A percentile compares a stretch with the other conserved stretches of the same genome.
Evolutionary conservation across 2,113 vertebrate genomes (phyloP).

Genomic region (Hepsetus odoe): DNA sequence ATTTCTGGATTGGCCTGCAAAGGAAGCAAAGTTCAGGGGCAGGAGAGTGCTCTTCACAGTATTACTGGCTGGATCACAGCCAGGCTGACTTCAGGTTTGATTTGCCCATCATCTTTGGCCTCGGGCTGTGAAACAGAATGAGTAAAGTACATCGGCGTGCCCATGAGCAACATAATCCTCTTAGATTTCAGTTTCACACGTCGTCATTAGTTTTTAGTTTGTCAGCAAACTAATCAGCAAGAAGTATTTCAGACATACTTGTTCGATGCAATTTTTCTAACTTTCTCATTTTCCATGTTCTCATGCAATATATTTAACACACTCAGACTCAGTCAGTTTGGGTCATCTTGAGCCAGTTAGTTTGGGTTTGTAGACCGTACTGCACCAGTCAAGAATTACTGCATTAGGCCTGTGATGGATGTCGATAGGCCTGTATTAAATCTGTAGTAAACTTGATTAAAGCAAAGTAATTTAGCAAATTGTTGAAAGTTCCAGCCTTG

Average conservation of each 20-base stretch:
- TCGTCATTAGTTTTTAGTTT: no score
- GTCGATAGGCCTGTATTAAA: neutral
- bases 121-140: neutral
- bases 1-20: slow-evolving; percentile 93
- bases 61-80: slow-evolving; percentile 90
- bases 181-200: no score
- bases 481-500: no score
- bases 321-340: neutral
- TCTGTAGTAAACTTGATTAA: no score
- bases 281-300: no score
- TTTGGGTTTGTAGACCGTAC: neutral
- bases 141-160: no score
- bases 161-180: no score
- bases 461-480: no score
- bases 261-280: no score
- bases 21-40: slow-evolving; percentile 66
- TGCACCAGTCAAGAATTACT: neutral
- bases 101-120: neutral
- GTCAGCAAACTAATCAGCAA: no score
- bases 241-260: no score
- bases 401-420: neutral
- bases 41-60: slow-evolving; percentile 77
- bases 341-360: neutral
- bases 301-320: neutral
- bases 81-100: slow-evolving; percentile 82